Base-by-base conservation (phyloP, 1,140 invertebrate species). In the Anoplolepis gracilipes region DNA sequence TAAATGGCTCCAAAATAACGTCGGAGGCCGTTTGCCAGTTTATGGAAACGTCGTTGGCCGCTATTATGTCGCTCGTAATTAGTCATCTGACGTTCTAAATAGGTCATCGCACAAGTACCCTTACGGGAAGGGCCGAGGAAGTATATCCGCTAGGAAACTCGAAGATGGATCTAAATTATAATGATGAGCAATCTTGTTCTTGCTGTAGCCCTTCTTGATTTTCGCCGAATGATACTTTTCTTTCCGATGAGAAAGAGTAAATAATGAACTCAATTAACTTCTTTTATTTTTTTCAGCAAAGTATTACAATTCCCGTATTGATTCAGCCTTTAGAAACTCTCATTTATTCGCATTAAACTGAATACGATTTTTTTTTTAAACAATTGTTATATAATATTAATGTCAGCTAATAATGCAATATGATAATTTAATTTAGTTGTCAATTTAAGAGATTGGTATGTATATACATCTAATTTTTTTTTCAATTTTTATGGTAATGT, bases 21-120 rank as follows among this genome's bases (percentile, higher is more conserved):
- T 28, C 16, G 22, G 3, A 19, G 16, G 16, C 10, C n/a, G 22
- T 39, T 69, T 39, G n/a, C n/a, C 2, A 55, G 4, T 55, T 70
- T 19, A 36, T n/a, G 39, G 11, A 30, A 55, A 78, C 2, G 36
- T 81, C 53, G 33, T 46, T 59, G 65, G 1, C n/a, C 22, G 8
- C 10, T 72, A 81, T 72, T 57, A 49, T 49, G 67, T 70, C 25
- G 67, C 67, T 7, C 25, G 49, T 70, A 81, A 72, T 81, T 72
- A 81, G 30, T 69, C 42, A 28, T 78, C 46, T 39, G 76, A n/a
- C 49, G 10, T 42, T 39, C 16, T 22, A 39, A 70, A 72, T 81
- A 36, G 33, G 25, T 42, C 65, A 70, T 42, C 13, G 28, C 19
- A n/a, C n/a, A n/a, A n/a, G 30, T 65, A 78, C 7, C 42, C 42